phyloP scores from a whole-genome alignment of 2,797 vertebrate species.

The Manis pentadactyla region DNA sequence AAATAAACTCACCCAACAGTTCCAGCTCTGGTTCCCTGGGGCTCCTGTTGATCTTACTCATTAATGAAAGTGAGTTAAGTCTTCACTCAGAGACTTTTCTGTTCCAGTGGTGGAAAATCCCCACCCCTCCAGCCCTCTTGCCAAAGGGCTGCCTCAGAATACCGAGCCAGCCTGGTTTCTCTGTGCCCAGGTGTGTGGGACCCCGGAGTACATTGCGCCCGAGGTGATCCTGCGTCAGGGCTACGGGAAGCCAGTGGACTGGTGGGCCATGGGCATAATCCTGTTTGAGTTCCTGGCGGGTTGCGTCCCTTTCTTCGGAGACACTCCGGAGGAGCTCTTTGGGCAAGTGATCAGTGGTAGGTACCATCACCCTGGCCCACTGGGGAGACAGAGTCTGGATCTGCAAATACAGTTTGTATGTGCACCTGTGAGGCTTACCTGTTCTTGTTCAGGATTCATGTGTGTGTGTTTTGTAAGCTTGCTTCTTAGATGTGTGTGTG shows the following conservation, averaged over 20 bases:
- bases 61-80: not conserved
- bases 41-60: not conserved
- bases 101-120: not conserved
- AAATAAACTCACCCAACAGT: not conserved
- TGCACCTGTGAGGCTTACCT: not conserved
- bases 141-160: not conserved
- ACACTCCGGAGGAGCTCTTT: slow-evolving; percentile 97
- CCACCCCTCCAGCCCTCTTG: not conserved
- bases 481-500: not conserved
- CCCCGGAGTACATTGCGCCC: slow-evolving; percentile 97
- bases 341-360: slow-evolving; percentile 98
- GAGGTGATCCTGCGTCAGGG: slow-evolving; percentile 98
- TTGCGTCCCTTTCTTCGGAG: slow-evolving; percentile 97
- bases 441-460: not conserved
- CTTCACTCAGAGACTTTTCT: slow-evolving; percentile 47
- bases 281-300: slow-evolving; percentile 97
- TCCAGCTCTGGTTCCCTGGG: not conserved
- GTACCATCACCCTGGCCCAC: slow-evolving; percentile 73
- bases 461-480: not conserved
- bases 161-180: slow-evolving; percentile 54
- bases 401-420: not conserved
- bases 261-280: slow-evolving; percentile 99
- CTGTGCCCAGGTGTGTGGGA: slow-evolving; percentile 94
- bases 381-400: not conserved
- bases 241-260: slow-evolving; percentile 98